A percentile compares a stretch with the other conserved stretches of the same genome.
These are phyloP conservation scores for Eutolmus rufibarbis DNA, from an alignment of 2,888 invertebrate genomes.

Conservation along the genomic window DNA sequence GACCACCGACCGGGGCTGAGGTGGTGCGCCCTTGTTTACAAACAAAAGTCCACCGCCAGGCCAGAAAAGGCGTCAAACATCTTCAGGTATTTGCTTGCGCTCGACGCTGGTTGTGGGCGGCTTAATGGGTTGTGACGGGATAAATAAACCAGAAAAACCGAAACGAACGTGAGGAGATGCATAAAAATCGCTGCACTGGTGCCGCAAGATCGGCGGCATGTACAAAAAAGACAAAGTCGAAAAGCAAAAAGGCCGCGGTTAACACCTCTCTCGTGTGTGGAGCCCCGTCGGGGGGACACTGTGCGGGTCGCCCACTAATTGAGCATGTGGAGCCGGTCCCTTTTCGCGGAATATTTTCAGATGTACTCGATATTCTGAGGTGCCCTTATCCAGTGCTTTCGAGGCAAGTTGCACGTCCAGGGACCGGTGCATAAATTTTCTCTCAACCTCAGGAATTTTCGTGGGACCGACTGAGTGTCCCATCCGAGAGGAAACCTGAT, in stretches of 20 bases:
- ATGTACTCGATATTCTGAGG: background rate
- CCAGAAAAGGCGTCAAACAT: background rate
- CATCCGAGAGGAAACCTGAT: background rate
- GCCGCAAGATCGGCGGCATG: background rate
- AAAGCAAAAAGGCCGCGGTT: background rate
- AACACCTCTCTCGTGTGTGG: slow-evolving; percentile 1
- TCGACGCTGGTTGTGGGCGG: slow-evolving; percentile 7
- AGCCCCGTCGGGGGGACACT: background rate
- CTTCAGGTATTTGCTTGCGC: slow-evolving; percentile 7
- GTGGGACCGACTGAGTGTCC: background rate
- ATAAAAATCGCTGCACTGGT: slow-evolving; percentile 1
- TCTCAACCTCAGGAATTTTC: background rate
- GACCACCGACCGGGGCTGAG: background rate
- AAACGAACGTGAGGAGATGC: background rate
- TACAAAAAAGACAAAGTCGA: background rate
- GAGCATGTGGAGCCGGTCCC: background rate
- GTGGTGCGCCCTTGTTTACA: slow-evolving; percentile 7
- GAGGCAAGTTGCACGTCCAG: background rate
- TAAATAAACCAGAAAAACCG: background rate
- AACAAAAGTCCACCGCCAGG: background rate
- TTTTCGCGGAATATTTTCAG: background rate
- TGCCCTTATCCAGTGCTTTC: background rate
- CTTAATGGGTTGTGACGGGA: slow-evolving; percentile 10
- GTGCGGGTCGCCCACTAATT: background rate
- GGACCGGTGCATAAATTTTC: background rate